These are phyloP conservation scores for Chloroclystis v-ata DNA, from an alignment of 2,888 invertebrate genomes.

Conservation along the genomic window DNA sequence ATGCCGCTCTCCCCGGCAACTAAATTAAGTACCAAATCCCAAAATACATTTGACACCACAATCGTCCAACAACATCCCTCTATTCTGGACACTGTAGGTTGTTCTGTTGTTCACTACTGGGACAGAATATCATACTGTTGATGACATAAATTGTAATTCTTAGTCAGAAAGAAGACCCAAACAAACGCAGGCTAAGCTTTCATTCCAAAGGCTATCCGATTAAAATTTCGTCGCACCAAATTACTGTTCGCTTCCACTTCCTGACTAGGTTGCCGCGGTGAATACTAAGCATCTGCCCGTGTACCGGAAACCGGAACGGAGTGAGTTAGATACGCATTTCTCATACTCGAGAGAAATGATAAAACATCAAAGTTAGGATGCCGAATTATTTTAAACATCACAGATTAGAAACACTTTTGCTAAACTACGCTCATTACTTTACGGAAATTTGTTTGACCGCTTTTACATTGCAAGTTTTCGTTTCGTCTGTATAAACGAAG, in stretches of 20 bases:
- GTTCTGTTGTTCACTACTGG: no score
- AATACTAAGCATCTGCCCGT: constrained; percentile 47
- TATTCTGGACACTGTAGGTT: no score
- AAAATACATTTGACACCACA: no score
- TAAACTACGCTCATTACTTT: background rate
- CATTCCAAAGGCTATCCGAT: constrained; percentile 14
- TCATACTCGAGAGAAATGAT: constrained; percentile 23
- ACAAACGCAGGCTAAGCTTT: constrained; percentile 1
- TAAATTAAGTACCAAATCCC: no score
- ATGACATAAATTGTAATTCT: background rate
- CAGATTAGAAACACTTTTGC: background rate
- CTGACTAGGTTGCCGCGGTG: constrained; percentile 39
- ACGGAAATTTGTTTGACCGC: no score
- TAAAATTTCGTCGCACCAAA: constrained; percentile 30
- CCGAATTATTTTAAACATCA: no score
- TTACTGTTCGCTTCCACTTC: constrained; percentile 54
- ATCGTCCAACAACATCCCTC: no score
- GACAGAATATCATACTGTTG: no score
- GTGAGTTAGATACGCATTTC: constrained; percentile 31
- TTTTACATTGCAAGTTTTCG: no score
- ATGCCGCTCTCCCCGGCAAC: no score
- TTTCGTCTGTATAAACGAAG: no score
- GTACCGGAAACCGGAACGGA: constrained; percentile 56
- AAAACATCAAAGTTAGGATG: background rate
- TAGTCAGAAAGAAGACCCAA: background rate